Evolutionary conservation across 2,113 vertebrate species (phyloP).

Genomic region (Stigmatopora argus): DNA sequence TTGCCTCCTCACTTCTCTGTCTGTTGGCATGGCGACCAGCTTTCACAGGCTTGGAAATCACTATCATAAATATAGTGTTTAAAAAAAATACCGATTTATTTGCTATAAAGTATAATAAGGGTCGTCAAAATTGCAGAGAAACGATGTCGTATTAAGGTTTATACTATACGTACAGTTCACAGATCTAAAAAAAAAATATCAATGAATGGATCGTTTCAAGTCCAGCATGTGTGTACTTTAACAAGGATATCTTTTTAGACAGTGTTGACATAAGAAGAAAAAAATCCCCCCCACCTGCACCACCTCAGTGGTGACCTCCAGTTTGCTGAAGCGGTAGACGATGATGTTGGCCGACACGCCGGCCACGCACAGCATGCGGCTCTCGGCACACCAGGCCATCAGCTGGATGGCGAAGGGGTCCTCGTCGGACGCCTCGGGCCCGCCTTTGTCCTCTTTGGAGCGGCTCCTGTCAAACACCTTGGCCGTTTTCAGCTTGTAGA

Average conservation of each 20-base stretch:
- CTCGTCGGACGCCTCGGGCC: conserved; percentile 89
- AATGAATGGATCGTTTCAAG: neutral
- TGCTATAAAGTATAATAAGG: no score
- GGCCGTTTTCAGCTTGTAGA: conserved; percentile 97
- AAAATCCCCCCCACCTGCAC: conserved; percentile 77
- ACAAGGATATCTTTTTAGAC: neutral
- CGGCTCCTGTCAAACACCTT: conserved; percentile 97
- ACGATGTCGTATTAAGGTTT: no score
- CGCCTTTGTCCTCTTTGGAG: conserved; percentile 88
- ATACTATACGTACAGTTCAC: neutral
- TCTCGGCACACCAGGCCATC: conserved; percentile 96
- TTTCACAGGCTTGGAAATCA: neutral
- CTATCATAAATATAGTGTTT: no score
- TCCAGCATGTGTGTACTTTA: neutral
- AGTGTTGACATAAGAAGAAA: neutral
- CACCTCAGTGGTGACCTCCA: conserved; percentile 88
- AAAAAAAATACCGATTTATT: no score
- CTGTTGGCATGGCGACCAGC: conserved; percentile 65
- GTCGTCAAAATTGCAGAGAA: no score
- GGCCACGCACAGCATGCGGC: conserved; percentile 89
- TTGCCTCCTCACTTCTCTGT: conserved; percentile 47
- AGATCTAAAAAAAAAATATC: neutral
- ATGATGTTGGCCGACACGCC: conserved; percentile 95
- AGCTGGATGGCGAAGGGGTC: conserved; percentile 97
- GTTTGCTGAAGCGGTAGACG: conserved; percentile 95